Evolutionary conservation across 2,797 vertebrate species (phyloP), one percentile per base, ranked within the genome.

Genomic region (Erpetoichthys calabaricus): DNA sequence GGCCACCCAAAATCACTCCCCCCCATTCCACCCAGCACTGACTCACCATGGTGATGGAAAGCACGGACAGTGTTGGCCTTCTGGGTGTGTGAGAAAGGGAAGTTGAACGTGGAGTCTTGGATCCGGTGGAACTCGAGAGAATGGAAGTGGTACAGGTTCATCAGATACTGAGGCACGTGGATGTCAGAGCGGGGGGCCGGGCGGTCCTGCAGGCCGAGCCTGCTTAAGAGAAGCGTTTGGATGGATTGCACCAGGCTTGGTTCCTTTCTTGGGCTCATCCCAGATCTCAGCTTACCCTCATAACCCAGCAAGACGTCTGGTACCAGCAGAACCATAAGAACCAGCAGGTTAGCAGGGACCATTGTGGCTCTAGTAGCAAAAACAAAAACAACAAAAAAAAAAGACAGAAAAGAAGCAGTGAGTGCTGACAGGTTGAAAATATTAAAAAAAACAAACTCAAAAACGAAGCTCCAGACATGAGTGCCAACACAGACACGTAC

Each of bases 281-380:
- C 75, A 61, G 25, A 25, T 25, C 25, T 25, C 9, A 6, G 10
- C 42, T 45, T 51, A 61, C 70, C 75, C 72, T 85, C 81, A 66
- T 76, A 75, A 77, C 78, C 80, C 72, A 75, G 81, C 63, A 75
- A 83, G 76, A 72, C 75, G 68, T 86, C 83, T 83, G 85, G 82
- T 76, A 87, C 76, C 75, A 89, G 80, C 81, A 88, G 76, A 73
- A 86, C 77, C 83, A 83, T 86, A 78, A 88, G 82, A 75, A 86
- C 73, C 74, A 87, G 72, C 65, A 87, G 74, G 72, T 85, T 89
- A 89, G 83, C 84, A 85, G 82, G 84, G 83, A 85, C 80, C 87
- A 89, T 89, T 76, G 74, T 87, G 83, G 77, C 83, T 69, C 87
- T 89, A 70, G 43, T 45, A 45, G 49, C 56, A 45, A 41, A 44